These are phyloP conservation scores for Branchinecta lynchi DNA, from an alignment of 1,140 invertebrate genomes.

Conservation along the genomic window DNA sequence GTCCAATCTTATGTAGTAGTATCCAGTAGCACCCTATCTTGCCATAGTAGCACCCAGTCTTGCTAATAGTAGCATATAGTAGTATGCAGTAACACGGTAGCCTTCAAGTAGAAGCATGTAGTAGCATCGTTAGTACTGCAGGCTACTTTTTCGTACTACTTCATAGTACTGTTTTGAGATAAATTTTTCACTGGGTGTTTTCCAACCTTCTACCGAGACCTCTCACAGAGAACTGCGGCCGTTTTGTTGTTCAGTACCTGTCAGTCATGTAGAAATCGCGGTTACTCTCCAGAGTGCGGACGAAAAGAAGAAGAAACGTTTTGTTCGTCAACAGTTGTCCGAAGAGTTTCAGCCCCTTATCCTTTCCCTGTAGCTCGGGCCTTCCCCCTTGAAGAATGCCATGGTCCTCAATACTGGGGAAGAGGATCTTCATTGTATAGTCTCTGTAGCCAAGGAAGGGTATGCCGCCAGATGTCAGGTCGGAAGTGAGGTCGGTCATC, in stretches of 20 bases:
- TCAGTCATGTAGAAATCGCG: slow-evolving; percentile 77
- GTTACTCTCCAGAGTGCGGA: slow-evolving; percentile 93
- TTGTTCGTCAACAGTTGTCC: slow-evolving; percentile 95
- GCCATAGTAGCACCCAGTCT: too few species aligned
- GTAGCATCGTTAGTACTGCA: too few species aligned
- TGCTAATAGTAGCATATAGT: too few species aligned
- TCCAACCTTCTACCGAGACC: neutral
- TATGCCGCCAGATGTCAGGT: slow-evolving; percentile 82
- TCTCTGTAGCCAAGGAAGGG: slow-evolving; percentile 93
- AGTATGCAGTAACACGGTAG: too few species aligned
- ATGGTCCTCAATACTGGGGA: slow-evolving; percentile 88
- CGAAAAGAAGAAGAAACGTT: slow-evolving; percentile 90
- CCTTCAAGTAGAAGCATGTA: too few species aligned
- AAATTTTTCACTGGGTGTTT: too few species aligned
- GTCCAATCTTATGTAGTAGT: too few species aligned
- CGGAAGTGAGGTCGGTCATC: slow-evolving; percentile 94
- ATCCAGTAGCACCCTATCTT: too few species aligned
- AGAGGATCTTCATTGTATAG: slow-evolving; percentile 96
- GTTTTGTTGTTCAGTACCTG: slow-evolving; percentile 28
- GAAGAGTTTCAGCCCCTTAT: slow-evolving; percentile 84
- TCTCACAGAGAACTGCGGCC: neutral
- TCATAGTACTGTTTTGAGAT: too few species aligned
- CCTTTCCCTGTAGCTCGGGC: slow-evolving; percentile 69
- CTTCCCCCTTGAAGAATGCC: slow-evolving; percentile 82
- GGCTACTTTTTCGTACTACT: too few species aligned